phyloP scores from a whole-genome alignment of 1,140 invertebrate genomes.

The Nebria ingens region DNA sequence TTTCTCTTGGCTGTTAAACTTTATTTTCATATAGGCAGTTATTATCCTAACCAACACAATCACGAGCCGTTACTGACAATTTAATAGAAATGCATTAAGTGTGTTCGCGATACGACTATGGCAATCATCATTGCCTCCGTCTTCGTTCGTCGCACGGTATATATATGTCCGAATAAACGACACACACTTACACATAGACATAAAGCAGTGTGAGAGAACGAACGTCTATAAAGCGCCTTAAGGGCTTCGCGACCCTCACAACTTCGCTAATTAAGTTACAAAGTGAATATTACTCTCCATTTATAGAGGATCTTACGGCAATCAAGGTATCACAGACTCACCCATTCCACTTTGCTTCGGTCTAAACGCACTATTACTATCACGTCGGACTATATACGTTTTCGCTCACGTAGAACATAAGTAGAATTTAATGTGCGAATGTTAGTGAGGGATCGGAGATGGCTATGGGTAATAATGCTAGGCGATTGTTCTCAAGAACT shows the following conservation, averaged over 20 bases:
- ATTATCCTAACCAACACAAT: too few species aligned
- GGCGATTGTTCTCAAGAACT: background rate
- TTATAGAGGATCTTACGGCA: slow-evolving; percentile 9
- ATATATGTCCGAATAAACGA: background rate
- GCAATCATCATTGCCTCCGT: background rate
- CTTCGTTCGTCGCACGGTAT: too few species aligned
- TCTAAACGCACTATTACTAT: slow-evolving; percentile 6
- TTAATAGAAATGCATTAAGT: background rate
- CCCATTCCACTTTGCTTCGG: too few species aligned
- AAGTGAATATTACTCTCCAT: slow-evolving; percentile 9
- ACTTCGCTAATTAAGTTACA: slow-evolving; percentile 7
- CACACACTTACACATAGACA: too few species aligned
- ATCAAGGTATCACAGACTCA: background rate
- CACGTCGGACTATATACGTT: background rate
- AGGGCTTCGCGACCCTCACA: background rate
- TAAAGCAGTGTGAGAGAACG: too few species aligned
- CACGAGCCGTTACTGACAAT: too few species aligned
- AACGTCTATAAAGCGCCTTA: background rate
- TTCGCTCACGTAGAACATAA: background rate
- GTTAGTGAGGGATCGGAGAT: background rate
- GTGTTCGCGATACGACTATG: background rate
- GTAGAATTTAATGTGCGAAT: slow-evolving; percentile 1
- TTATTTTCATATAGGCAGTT: too few species aligned
- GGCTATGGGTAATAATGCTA: background rate
- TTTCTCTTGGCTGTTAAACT: too few species aligned